Evolutionary conservation across 1,140 invertebrate genomes (phyloP).

Genomic region (Grapholita molesta): DNA sequence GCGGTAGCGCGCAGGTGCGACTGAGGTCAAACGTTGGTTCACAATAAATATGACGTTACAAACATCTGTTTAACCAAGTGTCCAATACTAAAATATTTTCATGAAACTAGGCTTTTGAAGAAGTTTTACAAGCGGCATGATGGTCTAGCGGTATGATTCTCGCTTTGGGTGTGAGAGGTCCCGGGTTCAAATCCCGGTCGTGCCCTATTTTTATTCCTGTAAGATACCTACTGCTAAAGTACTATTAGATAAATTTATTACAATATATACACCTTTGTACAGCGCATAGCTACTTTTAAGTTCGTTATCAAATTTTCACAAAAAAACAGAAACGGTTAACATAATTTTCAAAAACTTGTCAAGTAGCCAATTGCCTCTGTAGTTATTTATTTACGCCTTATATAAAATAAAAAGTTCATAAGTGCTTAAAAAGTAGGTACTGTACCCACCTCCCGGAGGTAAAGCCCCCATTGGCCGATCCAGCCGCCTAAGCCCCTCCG

Average conservation of each 20-base stretch:
- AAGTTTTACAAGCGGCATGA: not conserved
- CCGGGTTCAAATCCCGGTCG: conserved; percentile 14
- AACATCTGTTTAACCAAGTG: not conserved
- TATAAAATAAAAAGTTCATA: not conserved
- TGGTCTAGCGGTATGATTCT: conserved; percentile 14
- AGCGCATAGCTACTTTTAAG: no score
- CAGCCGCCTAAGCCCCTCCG: conserved; percentile 16
- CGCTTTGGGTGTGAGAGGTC: conserved; percentile 15
- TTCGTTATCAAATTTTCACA: no score
- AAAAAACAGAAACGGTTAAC: no score
- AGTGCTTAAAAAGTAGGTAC: not conserved
- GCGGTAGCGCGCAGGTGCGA: no score
- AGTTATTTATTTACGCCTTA: not conserved
- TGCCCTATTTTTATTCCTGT: no score
- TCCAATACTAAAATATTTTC: not conserved
- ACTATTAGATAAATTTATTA: no score
- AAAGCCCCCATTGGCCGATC: conserved; percentile 31
- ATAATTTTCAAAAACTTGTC: no score
- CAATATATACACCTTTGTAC: no score
- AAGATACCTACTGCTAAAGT: no score
- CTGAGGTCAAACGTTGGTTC: no score
- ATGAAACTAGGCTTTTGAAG: not conserved
- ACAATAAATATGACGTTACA: not conserved
- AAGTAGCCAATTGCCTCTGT: no score
- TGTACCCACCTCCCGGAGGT: conserved; percentile 17